Percentiles rank a stretch among this genome's conserved stretches.
These are phyloP conservation scores for Chelonus insularis DNA, from an alignment of 1,140 invertebrate genomes.

Conservation along the genomic window DNA sequence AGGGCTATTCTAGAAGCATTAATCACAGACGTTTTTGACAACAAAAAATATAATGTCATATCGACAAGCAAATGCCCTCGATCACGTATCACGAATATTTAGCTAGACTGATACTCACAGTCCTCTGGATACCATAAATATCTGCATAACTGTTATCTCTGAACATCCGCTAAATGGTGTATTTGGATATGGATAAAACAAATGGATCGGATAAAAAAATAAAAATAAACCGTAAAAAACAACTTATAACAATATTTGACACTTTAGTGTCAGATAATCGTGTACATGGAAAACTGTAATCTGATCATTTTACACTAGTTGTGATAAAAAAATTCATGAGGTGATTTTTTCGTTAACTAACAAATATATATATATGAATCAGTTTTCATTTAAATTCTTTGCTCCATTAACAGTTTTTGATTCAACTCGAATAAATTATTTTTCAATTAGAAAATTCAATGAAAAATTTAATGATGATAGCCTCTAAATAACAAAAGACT, in stretches of 20 bases:
- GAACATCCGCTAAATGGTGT: slow-evolving; percentile 35
- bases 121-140: slow-evolving; percentile 35
- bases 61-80: slow-evolving; percentile 30
- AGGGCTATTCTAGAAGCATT: neutral
- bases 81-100: slow-evolving; percentile 31
- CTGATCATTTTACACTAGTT: neutral
- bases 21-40: slow-evolving; percentile 1
- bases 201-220: slow-evolving; percentile 24
- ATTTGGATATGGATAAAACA: slow-evolving; percentile 31
- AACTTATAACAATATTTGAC: slow-evolving; percentile 14
- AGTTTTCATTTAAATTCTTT: no score
- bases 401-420: no score
- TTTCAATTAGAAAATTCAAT: no score
- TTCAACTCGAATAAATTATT: no score
- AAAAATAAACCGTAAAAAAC: slow-evolving; percentile 9
- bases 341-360: neutral
- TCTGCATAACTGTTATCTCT: slow-evolving; percentile 29
- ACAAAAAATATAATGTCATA: slow-evolving; percentile 16
- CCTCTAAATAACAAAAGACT: no score
- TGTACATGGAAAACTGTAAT: slow-evolving; percentile 21
- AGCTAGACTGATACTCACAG: slow-evolving; percentile 17
- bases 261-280: slow-evolving; percentile 24
- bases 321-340: slow-evolving; percentile 1
- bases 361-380: no score
- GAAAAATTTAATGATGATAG: no score